Conservation (phyloP, 1,140 invertebrate genomes). For the Ooceraea biroi region DNA sequence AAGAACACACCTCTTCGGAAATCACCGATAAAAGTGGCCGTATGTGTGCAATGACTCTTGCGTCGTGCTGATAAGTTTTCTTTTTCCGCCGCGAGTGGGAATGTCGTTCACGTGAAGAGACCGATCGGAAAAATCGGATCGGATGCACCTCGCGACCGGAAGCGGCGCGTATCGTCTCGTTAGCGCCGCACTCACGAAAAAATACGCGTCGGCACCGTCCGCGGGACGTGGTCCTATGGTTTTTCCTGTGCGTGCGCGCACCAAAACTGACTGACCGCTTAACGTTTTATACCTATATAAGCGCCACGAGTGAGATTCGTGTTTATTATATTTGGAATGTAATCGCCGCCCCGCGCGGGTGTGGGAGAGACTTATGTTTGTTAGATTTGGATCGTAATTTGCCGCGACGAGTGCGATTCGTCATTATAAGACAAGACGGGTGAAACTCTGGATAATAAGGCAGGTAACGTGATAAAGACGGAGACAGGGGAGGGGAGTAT, state of each 20-base stretch:
- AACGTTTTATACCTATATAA: constrained; percentile 13
- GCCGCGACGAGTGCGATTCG: too few relatives aligned
- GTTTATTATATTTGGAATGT: constrained; percentile 42
- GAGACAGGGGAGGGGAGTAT: too few relatives aligned
- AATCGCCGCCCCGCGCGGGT: not conserved
- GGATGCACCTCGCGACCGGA: not conserved
- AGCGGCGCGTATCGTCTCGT: too few relatives aligned
- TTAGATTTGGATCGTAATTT: not conserved
- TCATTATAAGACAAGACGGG: too few relatives aligned
- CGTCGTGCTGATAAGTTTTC: not conserved
- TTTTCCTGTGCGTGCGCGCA: constrained; percentile 17
- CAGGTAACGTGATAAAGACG: too few relatives aligned
- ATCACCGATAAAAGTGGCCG: constrained; percentile 8
- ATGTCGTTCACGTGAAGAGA: not conserved
- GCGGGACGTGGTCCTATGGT: not conserved
- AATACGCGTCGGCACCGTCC: too few relatives aligned
- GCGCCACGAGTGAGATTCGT: not conserved
- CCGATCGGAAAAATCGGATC: not conserved
- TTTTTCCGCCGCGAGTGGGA: not conserved
- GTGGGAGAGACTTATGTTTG: not conserved
- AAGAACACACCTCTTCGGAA: not conserved
- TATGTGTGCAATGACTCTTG: not conserved
- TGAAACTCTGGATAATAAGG: too few relatives aligned
- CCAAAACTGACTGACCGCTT: constrained; percentile 31
- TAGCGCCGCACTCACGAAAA: not conserved